Evolutionary conservation across 2,797 vertebrate species (phyloP), one percentile per base, ranked within the genome.

Genomic region (Melanotaenia pygmaea): DNA sequence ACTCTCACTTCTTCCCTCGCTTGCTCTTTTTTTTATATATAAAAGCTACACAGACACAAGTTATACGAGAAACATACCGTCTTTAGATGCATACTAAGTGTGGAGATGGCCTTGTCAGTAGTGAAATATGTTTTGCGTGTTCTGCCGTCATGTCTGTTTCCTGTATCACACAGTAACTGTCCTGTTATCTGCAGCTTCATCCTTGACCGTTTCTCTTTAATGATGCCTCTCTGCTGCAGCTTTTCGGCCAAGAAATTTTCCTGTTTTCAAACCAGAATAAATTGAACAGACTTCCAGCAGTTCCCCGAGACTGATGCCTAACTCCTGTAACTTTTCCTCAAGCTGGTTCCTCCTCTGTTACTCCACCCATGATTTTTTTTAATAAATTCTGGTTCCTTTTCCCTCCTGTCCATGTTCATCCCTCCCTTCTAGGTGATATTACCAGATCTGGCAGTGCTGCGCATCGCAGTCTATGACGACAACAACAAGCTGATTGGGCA

Each of bases 401-500:
- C 58, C 30, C 38, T 53, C 61, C 47, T 47, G 3, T 38, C 56
- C 28, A 8, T n/a, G 8, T 50, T 45, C 32, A 34, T 53, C 51
- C 76, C 47, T 70, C 61, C 70, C 54, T 37, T 57, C 32, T 74
- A 99, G 98, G 98, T 99, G 73, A 99, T 99, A 82, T 92, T 99
- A 28, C 98, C 98, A 0, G 98, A 99, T 87, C 94, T 99, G 67
- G 98, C 98, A 8, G 98, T 99, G 62, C 91, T 99, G 89, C 96
- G 98, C 78, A 98, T 99, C 71, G 98, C 95, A 0, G 98, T 99
- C 45, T 99, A 98, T 26, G 98, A 99, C 30, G 98, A 99, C 94
- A 99, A 97, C 92, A 99, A 97, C 83, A 98, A 95, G 85, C 92
- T 99, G 83, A 99, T 99, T 64, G 98, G 98, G 35, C 98, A 99